Base-by-base conservation (phyloP, 1,140 invertebrate species). In the Hydropsyche tenuis region DNA sequence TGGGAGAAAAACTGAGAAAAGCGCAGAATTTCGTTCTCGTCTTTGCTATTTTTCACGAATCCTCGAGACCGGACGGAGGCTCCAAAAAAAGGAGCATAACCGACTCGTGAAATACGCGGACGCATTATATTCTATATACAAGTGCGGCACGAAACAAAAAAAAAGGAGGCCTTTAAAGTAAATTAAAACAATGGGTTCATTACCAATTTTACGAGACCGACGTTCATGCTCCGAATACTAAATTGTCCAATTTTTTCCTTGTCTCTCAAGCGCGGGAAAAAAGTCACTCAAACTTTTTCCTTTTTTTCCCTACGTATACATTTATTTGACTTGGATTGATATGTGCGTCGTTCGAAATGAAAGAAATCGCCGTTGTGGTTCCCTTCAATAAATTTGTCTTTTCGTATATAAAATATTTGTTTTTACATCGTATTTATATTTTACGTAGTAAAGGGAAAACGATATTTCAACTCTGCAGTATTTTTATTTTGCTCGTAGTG, bases 101-200 rank as follows among this genome's bases (percentile, higher is more conserved):
- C 30, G 30, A 37, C 30, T 37, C 30, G 30, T 37, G 30, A 37
- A 37, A 37, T 37, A 37, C 30, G n/a, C n/a, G n/a, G n/a, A 16
- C 45, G 48, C 16, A 53, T 18, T 18, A 53, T 37, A 37, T 37
- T 37, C 30, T 37, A n/a, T n/a, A n/a, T n/a, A n/a, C n/a, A 46
- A 46, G 48, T 53, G 18, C 48, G 48, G 48, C 45, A n/a, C n/a
- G 18, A 53, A 53, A 20, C 51, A 53, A 18, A n/a, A 60, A 5
- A 25, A 60, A 60, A 60, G 25, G 25, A 60, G 23, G 22, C 56
- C 56, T 60, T 60, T 60, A 60, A 60, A 60, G 56, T 60, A 60
- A 60, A 60, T 60, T 60, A 60, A 60, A 60, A 60, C 56, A 60
- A 60, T 60, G 56, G 56, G 56, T 60, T 60, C 56, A 60, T 60